Conservation (phyloP, 2,888 invertebrate species). For the Bombyx huttoni region DNA sequence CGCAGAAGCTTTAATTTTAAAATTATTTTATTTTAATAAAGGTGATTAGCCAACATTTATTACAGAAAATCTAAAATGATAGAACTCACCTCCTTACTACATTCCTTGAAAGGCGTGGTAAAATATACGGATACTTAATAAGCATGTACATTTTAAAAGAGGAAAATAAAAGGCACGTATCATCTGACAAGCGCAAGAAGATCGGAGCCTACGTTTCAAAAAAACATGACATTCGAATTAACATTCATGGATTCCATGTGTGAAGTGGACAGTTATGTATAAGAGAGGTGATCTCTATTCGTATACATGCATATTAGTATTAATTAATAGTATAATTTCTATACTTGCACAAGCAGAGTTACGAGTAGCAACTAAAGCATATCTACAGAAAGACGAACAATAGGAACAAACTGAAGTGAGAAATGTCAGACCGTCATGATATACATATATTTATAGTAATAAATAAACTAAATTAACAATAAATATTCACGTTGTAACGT, state of each 20-base stretch:
- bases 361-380: constrained; percentile 11
- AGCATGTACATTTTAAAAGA: constrained; percentile 1
- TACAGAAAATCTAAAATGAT: constrained; percentile 9
- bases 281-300: constrained; percentile 56
- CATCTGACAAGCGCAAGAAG: constrained; percentile 79
- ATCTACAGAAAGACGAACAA: neutral
- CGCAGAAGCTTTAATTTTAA: neutral
- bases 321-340: constrained; percentile 31
- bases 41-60: no score
- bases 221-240: constrained; percentile 38
- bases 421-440: neutral
- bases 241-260: constrained; percentile 56
- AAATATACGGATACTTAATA: constrained; percentile 9
- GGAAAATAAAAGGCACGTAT: constrained; percentile 56
- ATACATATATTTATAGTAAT: neutral
- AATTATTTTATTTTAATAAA: no score
- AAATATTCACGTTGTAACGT: no score
- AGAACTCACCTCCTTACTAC: constrained; percentile 63
- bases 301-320: constrained; percentile 33
- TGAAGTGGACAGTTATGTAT: constrained; percentile 42
- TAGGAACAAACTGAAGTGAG: neutral
- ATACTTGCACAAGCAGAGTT: constrained; percentile 39
- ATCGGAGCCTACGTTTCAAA: constrained; percentile 19
- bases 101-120: constrained; percentile 27
- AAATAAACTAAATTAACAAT: neutral